Base-by-base conservation (phyloP, 2,888 invertebrate genomes). In the Ormia ochracea region DNA sequence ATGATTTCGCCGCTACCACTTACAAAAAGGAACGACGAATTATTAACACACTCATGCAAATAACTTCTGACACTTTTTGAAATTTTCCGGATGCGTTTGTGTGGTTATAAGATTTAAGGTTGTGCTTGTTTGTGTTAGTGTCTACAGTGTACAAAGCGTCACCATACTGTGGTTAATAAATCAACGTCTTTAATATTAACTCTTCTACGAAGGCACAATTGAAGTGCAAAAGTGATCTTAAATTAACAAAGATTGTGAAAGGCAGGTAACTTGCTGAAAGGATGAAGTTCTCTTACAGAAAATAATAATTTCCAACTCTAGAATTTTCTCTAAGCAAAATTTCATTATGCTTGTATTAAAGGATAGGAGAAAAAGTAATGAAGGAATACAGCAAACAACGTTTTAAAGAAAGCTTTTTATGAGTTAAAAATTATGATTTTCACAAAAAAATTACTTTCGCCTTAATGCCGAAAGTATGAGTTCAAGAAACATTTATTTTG, bases 101-200 rank as follows among this genome's bases (percentile, higher is more conserved):
- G 48, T 73, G 68, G 63, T 69, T n/a, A 59, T 73, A 70, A 69
- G 65, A 74, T 69, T 56, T 50, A 54, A 63, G 41, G 48, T 6
- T 17, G 28, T 48, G 17, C 66, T 19, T 23, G 4, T 38, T 7
- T 59, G 65, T 31, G 50, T 52, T 26, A 4, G n/a, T 28, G 7
- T 14, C 7, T 9, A 2, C 4, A 10, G 4, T 45, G 31, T 19
- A 10, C 9, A 9, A n/a, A 38, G 26, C 4, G 19, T 74, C 28
- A 10, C 31, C n/a, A 38, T 23, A 52, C 28, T 33, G 43, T 52
- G 52, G 38, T 59, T 61, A 73, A 81, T 82, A 82, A 82, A 82
- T 81, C 82, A 82, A 63, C 77, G 81, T 77, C 82, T 66, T 65
- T 65, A 78, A 61, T 78, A 63, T 77, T 70, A 75, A 78, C 69